Percentiles rank a stretch among this genome's conserved stretches.
Conservation (phyloP, 92 coral and sea anemone species). For the Epizoanthus stellaris region DNA sequence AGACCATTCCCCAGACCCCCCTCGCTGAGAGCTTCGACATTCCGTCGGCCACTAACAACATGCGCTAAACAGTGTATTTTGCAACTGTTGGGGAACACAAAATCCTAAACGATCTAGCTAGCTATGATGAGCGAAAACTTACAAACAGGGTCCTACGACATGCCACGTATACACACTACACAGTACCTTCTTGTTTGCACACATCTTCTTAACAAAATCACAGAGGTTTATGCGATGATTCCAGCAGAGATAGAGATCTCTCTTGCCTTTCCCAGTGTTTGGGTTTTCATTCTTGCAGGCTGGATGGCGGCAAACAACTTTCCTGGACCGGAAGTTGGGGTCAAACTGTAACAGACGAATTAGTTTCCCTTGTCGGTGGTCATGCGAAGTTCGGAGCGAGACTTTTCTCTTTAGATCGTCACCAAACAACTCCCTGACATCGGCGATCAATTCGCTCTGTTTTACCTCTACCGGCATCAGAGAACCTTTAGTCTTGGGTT, state of each 20-base stretch:
- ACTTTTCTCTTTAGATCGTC: slow-evolving; percentile 24
- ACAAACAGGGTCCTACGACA: too few species aligned
- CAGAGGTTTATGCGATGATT: slow-evolving; percentile 49
- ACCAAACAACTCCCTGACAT: slow-evolving; percentile 7
- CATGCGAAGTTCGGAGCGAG: slow-evolving; percentile 41
- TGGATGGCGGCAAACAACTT: slow-evolving; percentile 67
- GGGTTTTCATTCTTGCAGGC: slow-evolving; percentile 53
- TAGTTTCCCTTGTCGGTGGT: slow-evolving; percentile 8
- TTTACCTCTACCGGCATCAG: neutral
- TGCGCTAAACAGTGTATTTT: too few species aligned
- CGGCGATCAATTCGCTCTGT: slow-evolving; percentile 13
- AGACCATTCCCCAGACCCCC: too few species aligned
- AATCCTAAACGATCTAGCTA: too few species aligned
- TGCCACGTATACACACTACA: too few species aligned
- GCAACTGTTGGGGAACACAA: too few species aligned
- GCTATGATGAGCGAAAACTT: too few species aligned
- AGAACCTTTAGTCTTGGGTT: neutral
- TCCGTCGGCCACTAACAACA: too few species aligned
- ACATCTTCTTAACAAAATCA: slow-evolving; percentile 36
- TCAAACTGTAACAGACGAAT: slow-evolving; percentile 65
- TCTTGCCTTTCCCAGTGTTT: slow-evolving; percentile 39
- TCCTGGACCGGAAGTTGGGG: slow-evolving; percentile 49
- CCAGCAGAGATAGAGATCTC: slow-evolving; percentile 75
- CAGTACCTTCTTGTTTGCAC: slow-evolving; percentile 50
- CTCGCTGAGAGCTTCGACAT: too few species aligned